Evolutionary conservation across 1,140 invertebrate species (phyloP).

Genomic region (Babylonia areolata): DNA sequence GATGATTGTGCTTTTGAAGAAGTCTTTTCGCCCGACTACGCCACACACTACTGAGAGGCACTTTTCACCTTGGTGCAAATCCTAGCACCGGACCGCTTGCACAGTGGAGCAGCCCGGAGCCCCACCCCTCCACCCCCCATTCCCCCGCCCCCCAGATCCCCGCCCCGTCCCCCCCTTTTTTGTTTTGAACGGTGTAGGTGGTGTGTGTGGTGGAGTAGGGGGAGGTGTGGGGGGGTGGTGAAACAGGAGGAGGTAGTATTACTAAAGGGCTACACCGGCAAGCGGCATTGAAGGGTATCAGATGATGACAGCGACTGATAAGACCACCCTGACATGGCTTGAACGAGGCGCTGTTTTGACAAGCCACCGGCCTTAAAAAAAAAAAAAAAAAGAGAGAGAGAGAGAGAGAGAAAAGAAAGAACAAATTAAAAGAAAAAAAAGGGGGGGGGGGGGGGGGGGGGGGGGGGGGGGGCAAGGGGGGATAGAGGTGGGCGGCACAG

Average conservation of each 20-base stretch:
- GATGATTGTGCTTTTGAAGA: too few relatives aligned
- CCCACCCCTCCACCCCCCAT: too few relatives aligned
- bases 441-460: neutral
- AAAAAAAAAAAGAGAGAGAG: conserved; percentile 18
- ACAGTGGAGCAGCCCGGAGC: too few relatives aligned
- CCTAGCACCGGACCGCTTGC: too few relatives aligned
- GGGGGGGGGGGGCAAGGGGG: neutral
- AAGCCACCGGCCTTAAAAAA: neutral
- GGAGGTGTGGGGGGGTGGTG: neutral
- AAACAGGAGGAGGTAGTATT: neutral
- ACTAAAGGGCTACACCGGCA: neutral
- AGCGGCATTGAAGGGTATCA: neutral
- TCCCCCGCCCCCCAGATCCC: too few relatives aligned
- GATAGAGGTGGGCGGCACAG: too few relatives aligned
- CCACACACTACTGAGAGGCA: too few relatives aligned
- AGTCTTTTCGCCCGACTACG: too few relatives aligned
- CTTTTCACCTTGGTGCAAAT: too few relatives aligned
- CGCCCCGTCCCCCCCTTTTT: too few relatives aligned
- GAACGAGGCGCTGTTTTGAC: neutral
- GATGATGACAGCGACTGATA: conserved; percentile 6
- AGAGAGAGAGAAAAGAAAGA: neutral
- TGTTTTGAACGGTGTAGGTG: too few relatives aligned
- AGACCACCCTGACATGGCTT: neutral
- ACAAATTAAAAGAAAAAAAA: neutral
- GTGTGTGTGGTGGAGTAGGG: too few relatives aligned